Evolutionary conservation across 2,797 vertebrate species (phyloP), one percentile per base, ranked within the genome.

Genomic region (Enteromius fasciolatus): DNA sequence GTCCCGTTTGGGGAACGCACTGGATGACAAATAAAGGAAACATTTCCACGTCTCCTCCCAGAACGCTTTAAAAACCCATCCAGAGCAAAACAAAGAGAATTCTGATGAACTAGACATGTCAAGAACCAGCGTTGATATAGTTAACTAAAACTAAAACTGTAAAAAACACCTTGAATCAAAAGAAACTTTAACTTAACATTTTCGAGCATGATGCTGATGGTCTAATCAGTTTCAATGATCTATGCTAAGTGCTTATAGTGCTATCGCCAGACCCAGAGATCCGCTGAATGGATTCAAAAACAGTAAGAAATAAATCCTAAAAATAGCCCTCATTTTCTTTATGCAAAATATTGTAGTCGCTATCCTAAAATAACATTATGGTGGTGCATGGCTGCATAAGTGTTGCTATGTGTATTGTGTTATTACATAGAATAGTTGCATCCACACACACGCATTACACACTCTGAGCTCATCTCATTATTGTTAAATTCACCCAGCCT

Each of bases 401-500:
- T 73, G 70, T 33, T 72, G 8, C 41, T 73, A 14, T 72, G 28
- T 0, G 10, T 73, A 33, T 52, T 74, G 12, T n/a, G 23, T 57
- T 52, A 23, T 41, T 36, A 2, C 0, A 50, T 18, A 31, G 31
- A 48, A 14, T 3, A 18, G 75, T 77, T 20, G n/a, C 25, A 46
- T 50, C 14, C 63, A n/a, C 73, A 68, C 36, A 12, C 39, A 66
- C 25, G 20, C 39, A 70, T 77, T 28, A 75, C 46, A 57, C 61
- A 41, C 31, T 41, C 5, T 80, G 52, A 70, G 74, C 52, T 70
- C 54, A 73, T 69, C 74, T 72, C 66, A 67, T 61, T 75, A 44
- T 69, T 84, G 25, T 52, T 39, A 18, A 70, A 78, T 66, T 36
- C 70, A 52, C 81, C n/a, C 64, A 48, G 75, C 75, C 50, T 59